Conservation (phyloP, 2,113 vertebrate genomes). For the Acrocephalus arundinaceus region DNA sequence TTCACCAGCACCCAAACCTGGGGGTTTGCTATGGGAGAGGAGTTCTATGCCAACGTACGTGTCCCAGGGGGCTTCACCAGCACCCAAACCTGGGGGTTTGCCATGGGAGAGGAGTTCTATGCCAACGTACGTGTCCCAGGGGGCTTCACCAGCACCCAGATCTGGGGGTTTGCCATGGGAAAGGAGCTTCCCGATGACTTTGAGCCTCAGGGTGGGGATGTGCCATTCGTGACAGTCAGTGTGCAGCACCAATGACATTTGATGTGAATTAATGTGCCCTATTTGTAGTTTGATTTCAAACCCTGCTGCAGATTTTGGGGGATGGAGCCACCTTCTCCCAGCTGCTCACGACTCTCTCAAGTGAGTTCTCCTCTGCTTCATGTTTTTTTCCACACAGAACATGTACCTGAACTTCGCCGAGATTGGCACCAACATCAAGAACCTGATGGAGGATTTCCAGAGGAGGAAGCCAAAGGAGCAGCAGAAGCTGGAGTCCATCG, state of each 20-base stretch:
- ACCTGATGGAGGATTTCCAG: slow-evolving; percentile 98
- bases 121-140: slow-evolving; percentile 82
- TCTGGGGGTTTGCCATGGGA: accelerated
- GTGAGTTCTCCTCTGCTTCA: background rate
- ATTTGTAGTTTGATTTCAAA: background rate
- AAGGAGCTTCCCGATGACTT: background rate
- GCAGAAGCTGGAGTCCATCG: slow-evolving; percentile 94
- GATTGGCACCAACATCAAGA: slow-evolving; percentile 97
- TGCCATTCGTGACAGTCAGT: accelerated
- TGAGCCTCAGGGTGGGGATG: background rate
- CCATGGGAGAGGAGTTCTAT: slow-evolving; percentile 82
- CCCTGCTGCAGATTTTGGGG: background rate
- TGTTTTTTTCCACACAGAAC: slow-evolving; percentile 76
- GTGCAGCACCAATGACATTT: background rate
- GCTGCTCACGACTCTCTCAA: background rate
- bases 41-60: slow-evolving; percentile 95
- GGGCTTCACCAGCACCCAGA: accelerated
- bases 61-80: background rate
- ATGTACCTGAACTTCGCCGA: slow-evolving; percentile 98
- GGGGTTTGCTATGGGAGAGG: background rate
- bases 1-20: accelerated
- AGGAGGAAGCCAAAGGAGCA: slow-evolving; percentile 93
- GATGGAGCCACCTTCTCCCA: background rate
- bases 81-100: accelerated
- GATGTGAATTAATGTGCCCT: accelerated